Base-by-base conservation (phyloP, 2,888 invertebrate species). In the Lamellibrachia columna region DNA sequence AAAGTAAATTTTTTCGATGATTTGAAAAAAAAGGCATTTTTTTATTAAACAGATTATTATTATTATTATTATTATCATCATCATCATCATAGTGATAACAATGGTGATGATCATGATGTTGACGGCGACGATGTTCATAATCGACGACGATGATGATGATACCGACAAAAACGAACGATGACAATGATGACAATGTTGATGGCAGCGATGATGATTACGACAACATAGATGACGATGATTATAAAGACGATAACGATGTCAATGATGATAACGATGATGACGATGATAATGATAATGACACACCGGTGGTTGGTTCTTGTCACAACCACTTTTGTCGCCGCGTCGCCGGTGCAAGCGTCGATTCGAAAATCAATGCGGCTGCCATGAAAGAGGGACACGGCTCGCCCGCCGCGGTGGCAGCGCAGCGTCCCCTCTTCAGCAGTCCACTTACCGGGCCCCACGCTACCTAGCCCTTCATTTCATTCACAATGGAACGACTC, bases 211-310 rank as follows among this genome's bases (percentile, higher is more conserved):
- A 9, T 9, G 55, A 55, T 55, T 1, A 55, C 55, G 9, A 55
- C 55, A 55, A 55, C 55, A 55, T 9, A 55, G 55, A 55, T 40
- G 40, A 40, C 40, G 92, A 92, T 91, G 93, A 92, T 92, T 92
- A 91, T 91, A 52, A 92, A 52, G 53, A 92, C 90, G 91, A 92
- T 91, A 91, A 92, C 91, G 91, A 92, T 60, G 90, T 90, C 40
- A 91, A 92, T 60, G 91, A 92, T 91, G 91, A 92, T 28, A 91
- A 91, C 60, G 91, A 92, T 92, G 92, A 93, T 75, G 92, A 92
- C 92, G 92, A 93, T 92, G 93, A 93, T 52, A 92, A 93, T 90
- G 93, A 93, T 58, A 92, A 92, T 53, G 92, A 93, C 58, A 91
- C 90, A 11, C 53, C 90, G 28, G 53, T 53, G 53, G 92, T 58